Evolutionary conservation across 2,888 invertebrate genomes (phyloP).

Genomic region (Unio pictorum): DNA sequence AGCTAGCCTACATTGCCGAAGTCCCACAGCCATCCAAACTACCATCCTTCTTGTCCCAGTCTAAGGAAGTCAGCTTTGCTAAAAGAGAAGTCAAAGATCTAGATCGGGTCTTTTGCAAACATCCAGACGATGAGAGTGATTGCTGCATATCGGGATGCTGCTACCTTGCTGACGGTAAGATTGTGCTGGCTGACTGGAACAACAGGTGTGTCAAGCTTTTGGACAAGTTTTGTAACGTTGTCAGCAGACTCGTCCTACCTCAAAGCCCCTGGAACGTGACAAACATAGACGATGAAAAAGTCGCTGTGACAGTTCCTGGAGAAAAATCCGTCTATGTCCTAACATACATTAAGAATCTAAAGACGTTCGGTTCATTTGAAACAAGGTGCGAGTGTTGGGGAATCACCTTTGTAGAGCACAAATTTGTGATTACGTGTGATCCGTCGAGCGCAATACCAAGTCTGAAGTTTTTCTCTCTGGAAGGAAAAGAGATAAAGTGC

Average conservation of each 20-base stretch:
- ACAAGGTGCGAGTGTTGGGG: slow-evolving; percentile 35
- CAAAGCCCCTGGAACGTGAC: slow-evolving; percentile 36
- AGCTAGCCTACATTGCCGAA: slow-evolving; percentile 18
- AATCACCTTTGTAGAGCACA: slow-evolving; percentile 18
- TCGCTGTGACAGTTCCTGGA: slow-evolving; percentile 27
- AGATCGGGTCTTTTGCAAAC: slow-evolving; percentile 10
- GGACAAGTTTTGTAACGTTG: slow-evolving; percentile 20
- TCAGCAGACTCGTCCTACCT: slow-evolving; percentile 14
- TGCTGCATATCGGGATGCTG: slow-evolving; percentile 25
- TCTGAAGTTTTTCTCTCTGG: slow-evolving; percentile 21
- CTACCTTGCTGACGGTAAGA: slow-evolving; percentile 17
- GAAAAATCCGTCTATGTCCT: slow-evolving; percentile 23
- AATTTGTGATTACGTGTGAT: slow-evolving; percentile 28
- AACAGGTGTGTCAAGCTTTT: slow-evolving; percentile 32
- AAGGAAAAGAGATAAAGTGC: slow-evolving; percentile 21
- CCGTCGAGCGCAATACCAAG: slow-evolving; percentile 29
- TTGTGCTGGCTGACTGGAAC: slow-evolving; percentile 35
- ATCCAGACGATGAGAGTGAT: slow-evolving; percentile 16
- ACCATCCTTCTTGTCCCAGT: slow-evolving; percentile 27
- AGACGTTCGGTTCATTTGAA: slow-evolving; percentile 14
- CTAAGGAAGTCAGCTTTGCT: slow-evolving; percentile 18
- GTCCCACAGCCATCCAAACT: slow-evolving; percentile 21
- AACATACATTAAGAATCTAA: slow-evolving; percentile 16
- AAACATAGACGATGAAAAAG: slow-evolving; percentile 19
- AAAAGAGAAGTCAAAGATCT: slow-evolving; percentile 12